Conservation (phyloP, 2,113 vertebrate genomes). For the Mus musculus region DNA sequence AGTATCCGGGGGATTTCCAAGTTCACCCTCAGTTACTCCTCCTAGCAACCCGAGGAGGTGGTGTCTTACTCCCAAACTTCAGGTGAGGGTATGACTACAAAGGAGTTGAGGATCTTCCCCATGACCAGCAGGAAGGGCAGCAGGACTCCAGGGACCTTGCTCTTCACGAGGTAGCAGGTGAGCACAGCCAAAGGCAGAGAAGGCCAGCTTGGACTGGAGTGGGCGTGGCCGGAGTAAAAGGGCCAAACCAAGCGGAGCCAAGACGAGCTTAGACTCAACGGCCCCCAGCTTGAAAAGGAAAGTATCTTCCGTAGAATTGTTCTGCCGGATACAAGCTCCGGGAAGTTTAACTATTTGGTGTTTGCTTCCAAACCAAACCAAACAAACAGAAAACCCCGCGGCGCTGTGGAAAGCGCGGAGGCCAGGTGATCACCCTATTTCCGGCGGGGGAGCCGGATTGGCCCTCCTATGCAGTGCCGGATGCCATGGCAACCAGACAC, state of each 20-base stretch:
- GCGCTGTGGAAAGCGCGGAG: background rate
- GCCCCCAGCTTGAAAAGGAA: background rate
- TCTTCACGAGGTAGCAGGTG: background rate
- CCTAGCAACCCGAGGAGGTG: background rate
- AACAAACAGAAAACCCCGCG: background rate
- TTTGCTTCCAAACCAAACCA: background rate
- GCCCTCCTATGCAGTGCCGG: rapidly evolving
- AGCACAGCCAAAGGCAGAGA: too few species aligned
- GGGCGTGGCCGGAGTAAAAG: background rate
- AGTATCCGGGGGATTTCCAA: background rate
- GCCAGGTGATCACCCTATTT: background rate
- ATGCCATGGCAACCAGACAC: background rate
- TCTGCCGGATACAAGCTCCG: background rate
- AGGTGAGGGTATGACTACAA: background rate
- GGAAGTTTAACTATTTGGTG: background rate
- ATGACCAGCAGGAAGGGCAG: background rate
- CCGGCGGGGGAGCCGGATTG: background rate
- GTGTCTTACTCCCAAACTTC: background rate
- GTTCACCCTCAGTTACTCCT: background rate
- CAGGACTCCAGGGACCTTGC: background rate
- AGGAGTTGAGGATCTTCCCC: background rate
- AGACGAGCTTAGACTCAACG: background rate
- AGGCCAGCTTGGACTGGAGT: too few species aligned
- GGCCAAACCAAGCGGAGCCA: background rate
- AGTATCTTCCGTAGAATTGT: background rate